Base-by-base conservation (phyloP, 1,140 invertebrate genomes). In the Hestina assimilis region DNA sequence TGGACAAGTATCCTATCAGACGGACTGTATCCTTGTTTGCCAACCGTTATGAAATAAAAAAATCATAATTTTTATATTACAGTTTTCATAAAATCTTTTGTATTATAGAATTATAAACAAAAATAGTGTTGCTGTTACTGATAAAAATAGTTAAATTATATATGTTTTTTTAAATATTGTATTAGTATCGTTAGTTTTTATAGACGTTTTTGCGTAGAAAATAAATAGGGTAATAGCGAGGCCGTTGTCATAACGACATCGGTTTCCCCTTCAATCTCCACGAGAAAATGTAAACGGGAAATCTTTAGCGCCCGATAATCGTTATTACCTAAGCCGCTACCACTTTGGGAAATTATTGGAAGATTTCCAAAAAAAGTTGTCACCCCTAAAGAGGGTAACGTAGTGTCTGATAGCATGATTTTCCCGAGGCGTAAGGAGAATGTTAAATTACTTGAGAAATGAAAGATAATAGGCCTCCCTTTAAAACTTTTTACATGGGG, bases 381-480 rank as follows among this genome's bases (percentile, higher is more conserved):
- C 80, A 74, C 82, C 79, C 79, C 62, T 26, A 59, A 72, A 61
- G 75, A 79, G 75, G 82, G 77, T 78, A 69, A 72, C 66, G 65
- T 63, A 62, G 71, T 69, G 72, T 83, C 84, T 83, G 83, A 87
- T 85, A 83, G 82, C 83, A 76, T 79, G 83, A 83, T 83, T 85
- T 76, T 79, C 72, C 62, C 66, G 71, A 66, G 69, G 82, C 73
- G 79, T 69, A 71, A 61, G 52, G 61, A 75, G 79, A 87, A 84
- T 85, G 83, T 85, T 83, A 87, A 87, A 87, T 87, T 87, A 83
- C 80, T 69, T 69, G 71, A 62, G 79, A 87, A 87, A 87, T 87
- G 81, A 87, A 84, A 87, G 81, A 87, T 84, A 87, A 87, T 87
- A 82, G 83, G 65, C 52, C 67, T 64, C 69, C 69, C 77, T 71